Evolutionary conservation across 2,113 vertebrate genomes (phyloP), one percentile per base, ranked within the genome.

Genomic region (Istiophorus platypterus): DNA sequence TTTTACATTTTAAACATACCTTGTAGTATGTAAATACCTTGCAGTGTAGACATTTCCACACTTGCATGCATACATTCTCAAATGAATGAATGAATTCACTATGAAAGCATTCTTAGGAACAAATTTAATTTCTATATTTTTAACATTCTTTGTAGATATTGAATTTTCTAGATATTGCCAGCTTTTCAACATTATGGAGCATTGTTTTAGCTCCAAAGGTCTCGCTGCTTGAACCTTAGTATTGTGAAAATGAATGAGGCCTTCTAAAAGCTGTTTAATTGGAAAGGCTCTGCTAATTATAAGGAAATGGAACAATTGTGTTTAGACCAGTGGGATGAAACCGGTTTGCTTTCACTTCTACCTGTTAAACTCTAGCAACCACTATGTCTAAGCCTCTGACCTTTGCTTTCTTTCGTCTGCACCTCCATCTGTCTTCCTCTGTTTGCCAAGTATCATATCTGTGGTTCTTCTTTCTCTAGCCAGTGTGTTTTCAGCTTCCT

Each of bases 391-490:
- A 41, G 75, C 72, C 29, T 47, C 49, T 51, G 45, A 52, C n/a
- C 49, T 39, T 7, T 3, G 0, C 58, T 31, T 29, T 69, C 45
- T 70, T 18, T 34, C 9, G 41, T 24, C 18, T 70, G n/a, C 57
- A 20, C 66, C 68, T 75, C n/a, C 45, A 7, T 80, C 54, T 31
- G 18, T 61, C 31, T 29, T 34, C 57, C 65, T 34, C 58, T 54
- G 42, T 72, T n/a, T 56, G 18, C 41, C 41, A 22, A n/a, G 22
- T 26, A 27, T 57, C 45, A 15, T 71, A 59, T 85, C 59, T 56
- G 72, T 69, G 58, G 17, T 58, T 83, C 49, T 18, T 85, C 80
- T 11, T 58, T 81, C 82, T 54, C 65, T 24, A 49, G 29, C 72
- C 39, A 47, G 37, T 15, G 74, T 75, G 56, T 69, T 58, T 59